Evolutionary conservation across 2,888 invertebrate genomes (phyloP).

Genomic region (Phalera bucephala): DNA sequence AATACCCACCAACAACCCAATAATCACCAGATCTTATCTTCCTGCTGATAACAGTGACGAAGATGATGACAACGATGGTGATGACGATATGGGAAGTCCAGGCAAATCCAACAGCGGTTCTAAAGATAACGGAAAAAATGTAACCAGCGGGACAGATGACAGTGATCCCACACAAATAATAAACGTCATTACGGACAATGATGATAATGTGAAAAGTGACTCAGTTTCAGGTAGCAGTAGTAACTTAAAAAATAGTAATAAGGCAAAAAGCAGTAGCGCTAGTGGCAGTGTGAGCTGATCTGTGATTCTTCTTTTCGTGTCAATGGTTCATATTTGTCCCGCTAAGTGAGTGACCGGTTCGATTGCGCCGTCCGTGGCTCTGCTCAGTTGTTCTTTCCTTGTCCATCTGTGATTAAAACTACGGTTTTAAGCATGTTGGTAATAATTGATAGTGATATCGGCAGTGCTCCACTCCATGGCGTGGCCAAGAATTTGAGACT

Average conservation of each 20-base stretch:
- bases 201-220: constrained; percentile 2
- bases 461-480: too few species aligned
- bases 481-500: too few species aligned
- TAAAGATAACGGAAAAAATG: too few species aligned
- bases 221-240: constrained; percentile 5
- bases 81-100: not conserved
- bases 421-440: too few species aligned
- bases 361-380: too few species aligned
- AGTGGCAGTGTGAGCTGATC: not conserved
- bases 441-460: too few species aligned
- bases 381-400: too few species aligned
- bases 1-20: constrained; percentile 49
- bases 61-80: constrained; percentile 13
- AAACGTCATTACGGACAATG: constrained; percentile 22
- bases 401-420: too few species aligned
- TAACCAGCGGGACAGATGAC: constrained; percentile 3
- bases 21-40: constrained; percentile 28
- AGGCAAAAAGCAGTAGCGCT: not conserved
- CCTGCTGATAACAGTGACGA: constrained; percentile 11
- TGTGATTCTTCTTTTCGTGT: too few species aligned
- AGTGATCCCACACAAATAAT: constrained; percentile 15
- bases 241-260: constrained; percentile 4
- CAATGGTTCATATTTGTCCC: too few species aligned
- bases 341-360: too few species aligned
- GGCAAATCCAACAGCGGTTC: not conserved